Conservation (phyloP, 2,888 invertebrate species). For the Anaspis maculata region DNA sequence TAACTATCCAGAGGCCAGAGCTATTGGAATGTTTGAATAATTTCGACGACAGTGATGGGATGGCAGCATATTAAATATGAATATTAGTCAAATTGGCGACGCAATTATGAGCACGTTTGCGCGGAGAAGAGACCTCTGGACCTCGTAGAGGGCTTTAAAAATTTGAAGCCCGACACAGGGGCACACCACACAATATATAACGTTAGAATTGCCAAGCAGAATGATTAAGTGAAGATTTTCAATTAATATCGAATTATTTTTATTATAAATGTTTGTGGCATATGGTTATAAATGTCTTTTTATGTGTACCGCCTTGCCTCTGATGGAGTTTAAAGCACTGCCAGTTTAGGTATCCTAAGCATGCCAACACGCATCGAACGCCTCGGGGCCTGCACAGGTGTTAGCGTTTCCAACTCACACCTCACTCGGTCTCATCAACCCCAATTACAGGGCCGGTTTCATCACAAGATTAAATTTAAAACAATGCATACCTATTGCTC, state of each 20-base stretch:
- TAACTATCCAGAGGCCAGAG: too few species aligned
- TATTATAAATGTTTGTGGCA: constrained; percentile 25
- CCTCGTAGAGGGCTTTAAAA: too few species aligned
- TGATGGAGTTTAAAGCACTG: constrained; percentile 17
- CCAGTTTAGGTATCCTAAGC: constrained; percentile 24
- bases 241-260: constrained; percentile 20
- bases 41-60: too few species aligned
- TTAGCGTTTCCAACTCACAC: constrained; percentile 35
- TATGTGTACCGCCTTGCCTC: constrained; percentile 18
- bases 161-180: too few species aligned
- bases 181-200: too few species aligned
- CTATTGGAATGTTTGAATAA: too few species aligned
- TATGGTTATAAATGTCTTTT: constrained; percentile 28
- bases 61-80: too few species aligned
- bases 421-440: constrained; percentile 39
- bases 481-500: constrained; percentile 38
- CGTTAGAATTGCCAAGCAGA: constrained; percentile 12
- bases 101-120: too few species aligned
- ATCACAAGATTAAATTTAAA: constrained; percentile 42
- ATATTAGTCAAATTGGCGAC: too few species aligned
- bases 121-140: too few species aligned
- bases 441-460: constrained; percentile 42
- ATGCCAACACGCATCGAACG: constrained; percentile 36
- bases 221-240: constrained; percentile 18
- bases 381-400: constrained; percentile 38